phyloP scores from a whole-genome alignment of 2,113 vertebrate genomes.

The Platichthys flesus region DNA sequence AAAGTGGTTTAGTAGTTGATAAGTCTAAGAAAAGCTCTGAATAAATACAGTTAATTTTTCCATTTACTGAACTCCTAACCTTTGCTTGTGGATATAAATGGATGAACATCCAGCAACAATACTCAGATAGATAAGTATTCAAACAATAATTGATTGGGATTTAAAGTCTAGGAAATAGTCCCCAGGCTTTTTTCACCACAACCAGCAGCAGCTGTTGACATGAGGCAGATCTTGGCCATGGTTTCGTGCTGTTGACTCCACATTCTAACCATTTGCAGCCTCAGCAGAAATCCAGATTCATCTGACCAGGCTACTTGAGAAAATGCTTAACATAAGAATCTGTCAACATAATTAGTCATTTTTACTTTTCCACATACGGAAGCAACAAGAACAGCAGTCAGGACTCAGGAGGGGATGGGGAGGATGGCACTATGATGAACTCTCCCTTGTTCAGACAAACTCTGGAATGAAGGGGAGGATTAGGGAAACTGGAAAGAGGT shows the following conservation, averaged over 20 bases:
- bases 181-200: background rate
- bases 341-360: constrained; percentile 20
- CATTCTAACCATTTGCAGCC: background rate
- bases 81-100: too few species aligned
- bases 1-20: too few species aligned
- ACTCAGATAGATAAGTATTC: background rate
- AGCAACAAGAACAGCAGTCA: constrained; percentile 31
- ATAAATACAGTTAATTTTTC: too few species aligned
- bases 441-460: constrained; percentile 33
- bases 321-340: background rate
- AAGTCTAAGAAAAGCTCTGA: too few species aligned
- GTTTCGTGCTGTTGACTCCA: background rate
- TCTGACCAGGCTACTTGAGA: background rate
- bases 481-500: background rate
- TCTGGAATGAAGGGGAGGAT: constrained; percentile 59
- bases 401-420: constrained; percentile 23
- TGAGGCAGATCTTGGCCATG: background rate
- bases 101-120: too few species aligned
- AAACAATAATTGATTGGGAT: too few species aligned
- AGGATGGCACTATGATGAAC: constrained; percentile 53
- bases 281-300: background rate
- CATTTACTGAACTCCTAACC: too few species aligned
- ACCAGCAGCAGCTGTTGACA: background rate
- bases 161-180: background rate
- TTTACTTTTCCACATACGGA: constrained; percentile 45